These are phyloP conservation scores for Tethea ocularis DNA, from an alignment of 2,888 invertebrate genomes.

Conservation along the genomic window DNA sequence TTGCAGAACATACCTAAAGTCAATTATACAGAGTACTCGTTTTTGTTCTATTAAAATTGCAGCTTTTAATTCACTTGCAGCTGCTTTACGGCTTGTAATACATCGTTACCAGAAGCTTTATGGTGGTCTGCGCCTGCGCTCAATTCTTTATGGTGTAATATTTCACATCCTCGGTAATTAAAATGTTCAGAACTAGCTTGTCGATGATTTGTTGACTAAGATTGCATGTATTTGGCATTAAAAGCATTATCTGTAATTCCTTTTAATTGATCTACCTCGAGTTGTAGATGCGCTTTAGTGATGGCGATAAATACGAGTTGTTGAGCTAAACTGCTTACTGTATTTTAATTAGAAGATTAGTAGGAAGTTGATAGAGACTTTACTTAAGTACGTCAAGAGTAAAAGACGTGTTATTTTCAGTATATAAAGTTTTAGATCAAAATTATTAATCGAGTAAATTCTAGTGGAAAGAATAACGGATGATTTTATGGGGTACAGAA, in stretches of 20 bases:
- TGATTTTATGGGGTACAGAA: too few relatives aligned
- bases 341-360: background rate
- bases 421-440: too few relatives aligned
- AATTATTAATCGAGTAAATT: too few relatives aligned
- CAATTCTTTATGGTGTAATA: conserved; percentile 44
- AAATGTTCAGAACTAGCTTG: conserved; percentile 3
- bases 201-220: conserved; percentile 13
- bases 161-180: conserved; percentile 41
- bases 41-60: conserved; percentile 14
- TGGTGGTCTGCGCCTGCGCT: conserved; percentile 18
- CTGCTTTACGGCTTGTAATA: conserved; percentile 29
- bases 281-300: background rate
- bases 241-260: background rate
- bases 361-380: background rate
- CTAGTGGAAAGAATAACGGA: too few relatives aligned
- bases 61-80: conserved; percentile 20
- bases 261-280: background rate
- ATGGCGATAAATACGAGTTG: background rate
- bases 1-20: background rate
- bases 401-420: background rate
- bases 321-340: background rate
- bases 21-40: conserved; percentile 4
- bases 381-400: background rate
- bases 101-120: conserved; percentile 41
- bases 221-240: background rate